Conservation (phyloP, 2,888 invertebrate genomes). For the Diarsia brunnea region DNA sequence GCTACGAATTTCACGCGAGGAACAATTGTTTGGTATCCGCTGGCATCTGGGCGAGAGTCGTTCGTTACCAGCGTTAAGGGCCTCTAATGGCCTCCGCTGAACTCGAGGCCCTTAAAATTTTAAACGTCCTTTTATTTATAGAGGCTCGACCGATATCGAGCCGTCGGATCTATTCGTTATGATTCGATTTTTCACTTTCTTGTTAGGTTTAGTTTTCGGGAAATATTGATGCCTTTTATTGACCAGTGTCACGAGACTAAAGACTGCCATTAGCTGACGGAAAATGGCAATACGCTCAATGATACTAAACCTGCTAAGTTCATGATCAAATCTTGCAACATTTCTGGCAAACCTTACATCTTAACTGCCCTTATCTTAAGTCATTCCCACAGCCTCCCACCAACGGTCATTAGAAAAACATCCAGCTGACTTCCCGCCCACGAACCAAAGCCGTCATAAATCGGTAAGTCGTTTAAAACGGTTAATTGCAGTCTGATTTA, state of each 20-base stretch:
- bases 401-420: conserved; percentile 4
- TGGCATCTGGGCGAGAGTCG: conserved; percentile 82
- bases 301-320: background rate
- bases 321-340: conserved; percentile 1
- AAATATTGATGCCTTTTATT: conserved; percentile 45
- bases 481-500: conserved; percentile 79
- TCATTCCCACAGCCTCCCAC: conserved; percentile 1
- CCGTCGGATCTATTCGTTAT: conserved; percentile 82
- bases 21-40: conserved; percentile 85
- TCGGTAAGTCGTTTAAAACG: conserved; percentile 72
- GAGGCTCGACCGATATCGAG: conserved; percentile 83
- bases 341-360: background rate
- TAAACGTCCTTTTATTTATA: conserved; percentile 88
- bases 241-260: background rate
- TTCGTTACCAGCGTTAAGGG: conserved; percentile 86
- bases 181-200: conserved; percentile 75
- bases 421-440: conserved; percentile 29
- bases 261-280: background rate
- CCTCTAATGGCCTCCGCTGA: conserved; percentile 85
- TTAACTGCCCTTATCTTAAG: conserved; percentile 16
- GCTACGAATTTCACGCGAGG: conserved; percentile 82
- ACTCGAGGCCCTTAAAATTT: conserved; percentile 88
- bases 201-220: conserved; percentile 49
- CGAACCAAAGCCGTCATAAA: conserved; percentile 67
- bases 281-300: background rate